Conservation (phyloP, 1,140 invertebrate genomes). For the Drosophila serrata region DNA sequence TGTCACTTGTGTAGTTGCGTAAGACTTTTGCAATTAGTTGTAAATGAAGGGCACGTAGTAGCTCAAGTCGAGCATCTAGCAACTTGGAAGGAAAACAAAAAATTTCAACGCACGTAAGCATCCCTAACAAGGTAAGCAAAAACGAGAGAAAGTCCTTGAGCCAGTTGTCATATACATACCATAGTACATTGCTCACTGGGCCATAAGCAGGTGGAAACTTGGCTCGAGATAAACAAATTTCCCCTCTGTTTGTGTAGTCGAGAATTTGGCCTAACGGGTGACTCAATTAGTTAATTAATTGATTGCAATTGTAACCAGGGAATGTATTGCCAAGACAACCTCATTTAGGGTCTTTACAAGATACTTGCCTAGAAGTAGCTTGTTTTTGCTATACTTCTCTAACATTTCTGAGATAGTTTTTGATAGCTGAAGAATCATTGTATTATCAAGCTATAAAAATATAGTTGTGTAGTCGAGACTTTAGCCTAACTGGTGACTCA, state of each 20-base stretch:
- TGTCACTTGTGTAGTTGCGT: conserved; percentile 35
- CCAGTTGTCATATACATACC: conserved; percentile 25
- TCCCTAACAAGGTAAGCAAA: conserved; percentile 25
- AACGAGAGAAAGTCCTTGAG: conserved; percentile 21
- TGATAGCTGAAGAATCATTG: too few species aligned
- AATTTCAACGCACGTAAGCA: conserved; percentile 40
- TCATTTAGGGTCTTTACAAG: neutral
- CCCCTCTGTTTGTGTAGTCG: neutral
- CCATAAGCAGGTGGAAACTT: neutral
- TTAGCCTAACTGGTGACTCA: neutral
- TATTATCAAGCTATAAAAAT: too few species aligned
- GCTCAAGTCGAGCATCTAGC: conserved; percentile 12
- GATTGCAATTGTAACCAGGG: conserved; percentile 3
- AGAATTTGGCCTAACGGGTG: neutral
- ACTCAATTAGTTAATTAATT: conserved; percentile 32
- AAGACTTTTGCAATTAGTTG: conserved; percentile 55
- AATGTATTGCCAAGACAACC: neutral
- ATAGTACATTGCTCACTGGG: conserved; percentile 1
- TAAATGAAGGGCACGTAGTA: conserved; percentile 56
- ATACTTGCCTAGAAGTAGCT: neutral
- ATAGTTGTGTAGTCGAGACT: neutral
- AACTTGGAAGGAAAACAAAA: neutral
- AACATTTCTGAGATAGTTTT: neutral
- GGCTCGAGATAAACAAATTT: neutral
- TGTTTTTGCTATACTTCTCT: neutral